Evolutionary conservation across 2,888 invertebrate species (phyloP), one percentile per base, ranked within the genome.

Genomic region (Crepidodera aurea): DNA sequence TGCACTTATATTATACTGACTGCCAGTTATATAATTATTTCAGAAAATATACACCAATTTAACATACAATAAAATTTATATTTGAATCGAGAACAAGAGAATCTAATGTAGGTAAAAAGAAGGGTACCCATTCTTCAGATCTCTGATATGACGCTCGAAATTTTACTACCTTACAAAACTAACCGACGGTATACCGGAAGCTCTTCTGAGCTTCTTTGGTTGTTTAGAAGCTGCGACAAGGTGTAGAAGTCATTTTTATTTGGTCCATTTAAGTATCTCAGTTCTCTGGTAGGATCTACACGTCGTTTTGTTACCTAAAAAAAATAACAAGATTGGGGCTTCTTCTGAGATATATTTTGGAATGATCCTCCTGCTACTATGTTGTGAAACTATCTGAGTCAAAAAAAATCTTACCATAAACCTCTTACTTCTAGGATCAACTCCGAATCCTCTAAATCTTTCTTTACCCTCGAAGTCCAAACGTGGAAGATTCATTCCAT

Each of bases 161-260:
- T 46, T n/a, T 48, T 19, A 15, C 3, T 44, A 7, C 7, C 25
- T 84, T 87, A 87, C 75, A 88, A 83, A 77, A 87, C 83, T 79
- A 86, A 82, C 77, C 87, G 84, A 76, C 86, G 87, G 75, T 86
- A 86, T 2, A 87, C 80, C 44, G 87, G 87, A 51, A 85, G 2
- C 3, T 10, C 82, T 61, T 86, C 85, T 65, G 85, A 84, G 84
- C 86, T 76, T 82, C 75, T 75, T 51, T 80, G 79, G 42, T 78
- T 73, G 40, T 83, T 84, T 57, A 88, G 79, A 44, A 87, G 79
- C 71, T 87, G 86, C 5, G 86, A 85, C 51, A 87, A 79, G 1
- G 86, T 86, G 77, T 87, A 86, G 46, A 86, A 82, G 71, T 87
- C 86, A 66, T 86, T 86, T 39, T 84, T 83, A 65, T 84, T 74